Conservation (phyloP, 2,113 vertebrate genomes). For the Colaptes auratus region DNA sequence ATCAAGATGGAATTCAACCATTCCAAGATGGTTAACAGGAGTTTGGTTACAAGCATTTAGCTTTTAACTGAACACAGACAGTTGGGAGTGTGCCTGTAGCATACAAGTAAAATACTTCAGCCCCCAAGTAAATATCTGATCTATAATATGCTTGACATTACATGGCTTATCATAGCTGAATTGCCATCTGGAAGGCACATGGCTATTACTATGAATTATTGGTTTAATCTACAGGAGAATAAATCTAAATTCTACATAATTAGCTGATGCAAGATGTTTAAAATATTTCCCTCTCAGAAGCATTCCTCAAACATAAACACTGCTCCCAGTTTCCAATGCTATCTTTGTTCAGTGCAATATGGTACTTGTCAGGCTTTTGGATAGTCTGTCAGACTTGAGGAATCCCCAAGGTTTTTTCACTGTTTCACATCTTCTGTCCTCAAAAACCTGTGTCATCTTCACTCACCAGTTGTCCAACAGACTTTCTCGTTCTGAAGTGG, state of each 20-base stretch:
- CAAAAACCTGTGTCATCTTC: background rate
- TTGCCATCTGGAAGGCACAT: conserved; percentile 80
- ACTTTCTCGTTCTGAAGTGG: background rate
- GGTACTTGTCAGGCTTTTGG: conserved; percentile 7
- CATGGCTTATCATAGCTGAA: conserved; percentile 66
- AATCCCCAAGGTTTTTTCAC: background rate
- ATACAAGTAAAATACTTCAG: background rate
- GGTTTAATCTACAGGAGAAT: conserved; percentile 76
- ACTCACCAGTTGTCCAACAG: background rate
- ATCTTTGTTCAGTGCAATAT: background rate
- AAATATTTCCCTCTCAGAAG: conserved; percentile 27
- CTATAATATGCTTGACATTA: conserved; percentile 70
- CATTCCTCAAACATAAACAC: conserved; percentile 2
- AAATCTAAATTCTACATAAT: conserved; percentile 14
- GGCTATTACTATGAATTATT: conserved; percentile 79
- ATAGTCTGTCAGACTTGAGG: background rate
- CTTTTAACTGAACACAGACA: background rate
- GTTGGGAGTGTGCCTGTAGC: background rate
- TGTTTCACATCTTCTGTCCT: background rate
- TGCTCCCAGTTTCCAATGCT: background rate
- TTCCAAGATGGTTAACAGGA: background rate
- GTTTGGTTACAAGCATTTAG: background rate
- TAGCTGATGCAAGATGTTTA: conserved; percentile 22
- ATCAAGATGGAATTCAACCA: background rate
- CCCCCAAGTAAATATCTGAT: background rate